Evolutionary conservation across 2,113 vertebrate species (phyloP), one percentile per base, ranked within the genome.

Genomic region (Myrmecophaga tridactyla): DNA sequence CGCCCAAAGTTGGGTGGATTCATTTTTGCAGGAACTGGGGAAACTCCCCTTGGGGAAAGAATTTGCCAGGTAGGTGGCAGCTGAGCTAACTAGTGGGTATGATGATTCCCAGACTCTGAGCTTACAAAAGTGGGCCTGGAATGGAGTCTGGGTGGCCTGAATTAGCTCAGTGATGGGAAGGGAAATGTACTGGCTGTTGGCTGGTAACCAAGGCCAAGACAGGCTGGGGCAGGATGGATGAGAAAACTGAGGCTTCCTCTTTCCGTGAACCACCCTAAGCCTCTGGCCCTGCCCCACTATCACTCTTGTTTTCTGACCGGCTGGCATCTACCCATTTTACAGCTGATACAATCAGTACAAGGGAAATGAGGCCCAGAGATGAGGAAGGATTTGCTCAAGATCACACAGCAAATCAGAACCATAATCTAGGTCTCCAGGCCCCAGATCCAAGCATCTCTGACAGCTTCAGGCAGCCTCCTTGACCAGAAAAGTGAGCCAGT

Each of bases 21-120:
- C 56, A 29, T 77, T 87, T 86, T 53, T 41, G 75, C 89, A 96
- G 53, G 77, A 92, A 70, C 48, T 70, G 80, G 83, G 92, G 91
- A 92, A 97, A 95, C 76, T 94, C 94, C 89, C 91, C 51, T 5
- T 2, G 12, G 89, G 73, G 82, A 80, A 65, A 75, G 62, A n/a
- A 36, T 41, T 83, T 86, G 48, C 65, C 1, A 4, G 67, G 82
- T 88, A 86, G 95, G 80, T 3, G 27, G 76, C 73, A 31, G 31
- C 87, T 95, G 21, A 1, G 13, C 51, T 75, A 34, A 70, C 88
- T 95, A 53, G 51, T 53, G 76, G 53, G 65, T 41, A 56, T 53
- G 25, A 89, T 27, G 69, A 65, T 94, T 72, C n/a, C 86, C 48
- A 94, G 78, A 81, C 31, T 51, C 69, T 39, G 23, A 39, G 65